phyloP scores from a whole-genome alignment of 2,113 vertebrate species.

The Pungitius pungitius region DNA sequence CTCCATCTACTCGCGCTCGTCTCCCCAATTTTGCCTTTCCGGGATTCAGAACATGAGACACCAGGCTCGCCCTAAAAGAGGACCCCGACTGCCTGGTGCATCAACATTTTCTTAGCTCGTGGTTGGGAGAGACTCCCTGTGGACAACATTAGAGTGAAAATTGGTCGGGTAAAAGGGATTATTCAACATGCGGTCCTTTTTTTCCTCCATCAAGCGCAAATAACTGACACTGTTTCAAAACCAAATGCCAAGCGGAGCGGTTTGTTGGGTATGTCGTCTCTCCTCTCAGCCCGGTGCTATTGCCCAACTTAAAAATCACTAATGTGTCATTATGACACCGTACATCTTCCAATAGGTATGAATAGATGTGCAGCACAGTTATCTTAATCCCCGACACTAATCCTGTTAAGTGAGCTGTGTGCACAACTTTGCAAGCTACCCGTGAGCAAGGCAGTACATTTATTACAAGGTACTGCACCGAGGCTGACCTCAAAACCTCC shows the following conservation, averaged over 20 bases:
- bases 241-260: slow-evolving; percentile 20
- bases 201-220: slow-evolving; percentile 20
- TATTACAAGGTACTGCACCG: not conserved
- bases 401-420: slow-evolving; percentile 33
- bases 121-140: slow-evolving; percentile 42
- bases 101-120: slow-evolving; percentile 47
- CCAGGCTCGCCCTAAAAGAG: slow-evolving; percentile 29
- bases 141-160: slow-evolving; percentile 62
- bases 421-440: slow-evolving; percentile 1
- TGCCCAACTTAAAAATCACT: slow-evolving; percentile 5
- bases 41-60: slow-evolving; percentile 24
- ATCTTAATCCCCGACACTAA: slow-evolving; percentile 38
- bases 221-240: slow-evolving; percentile 13
- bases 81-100: slow-evolving; percentile 17
- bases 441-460: slow-evolving; percentile 24
- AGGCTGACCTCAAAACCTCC: not conserved
- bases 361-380: slow-evolving; percentile 12
- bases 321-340: slow-evolving; percentile 33
- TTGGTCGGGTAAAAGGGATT: slow-evolving; percentile 35
- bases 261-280: slow-evolving; percentile 7
- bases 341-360: not conserved
- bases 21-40: slow-evolving; percentile 26
- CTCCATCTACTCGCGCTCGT: slow-evolving; percentile 22
- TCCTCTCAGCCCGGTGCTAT: not conserved
- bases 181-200: slow-evolving; percentile 42